Evolutionary conservation across 2,113 vertebrate genomes (phyloP), one percentile per base, ranked within the genome.

Genomic region (Heterocephalus glaber): DNA sequence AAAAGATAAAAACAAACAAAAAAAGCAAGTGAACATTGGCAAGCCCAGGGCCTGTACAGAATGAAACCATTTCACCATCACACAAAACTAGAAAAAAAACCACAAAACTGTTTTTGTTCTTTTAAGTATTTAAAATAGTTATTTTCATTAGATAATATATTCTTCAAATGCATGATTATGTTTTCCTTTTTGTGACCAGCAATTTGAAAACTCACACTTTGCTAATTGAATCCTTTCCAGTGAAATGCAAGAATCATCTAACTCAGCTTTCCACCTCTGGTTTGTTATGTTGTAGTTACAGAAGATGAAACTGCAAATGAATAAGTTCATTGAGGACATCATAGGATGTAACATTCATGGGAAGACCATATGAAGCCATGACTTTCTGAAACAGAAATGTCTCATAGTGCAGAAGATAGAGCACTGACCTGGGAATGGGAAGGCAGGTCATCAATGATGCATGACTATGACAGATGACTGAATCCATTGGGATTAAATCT

Each of bases 121-220:
- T 54, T 81, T n/a, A 83, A 83, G 28, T 86, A 41, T 72, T 58
- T 63, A 41, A 77, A 79, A 61, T 10, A 68, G 41, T 65, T 72
- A 84, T 74, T 91, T 97, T 82, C 28, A 9, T 90, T 83, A 80
- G 58, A 47, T 52, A 87, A 66, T 20, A 38, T 20, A 86, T n/a
- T 13, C 4, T 83, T 89, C 38, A 83, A 13, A 77, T 58, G 7
- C 7, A 72, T 44, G 30, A 26, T 94, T 4, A 28, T 52, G 20
- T 12, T 41, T 91, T 58, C 24, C 41, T 77, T 89, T 68, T 66
- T 82, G 20, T 24, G 49, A 11, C 33, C 63, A n/a, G 16, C 11
- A 30, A 41, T 86, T 84, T 68, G 19, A 44, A 49, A 41, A 52
- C 54, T 47, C 33, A 5, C 41, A 33, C 19, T 54, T 60, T 65